A percentile compares a stretch with the other conserved stretches of the same genome.
These are phyloP conservation scores for Hyphantria cunea DNA, from an alignment of 1,140 invertebrate species.

Conservation along the genomic window DNA sequence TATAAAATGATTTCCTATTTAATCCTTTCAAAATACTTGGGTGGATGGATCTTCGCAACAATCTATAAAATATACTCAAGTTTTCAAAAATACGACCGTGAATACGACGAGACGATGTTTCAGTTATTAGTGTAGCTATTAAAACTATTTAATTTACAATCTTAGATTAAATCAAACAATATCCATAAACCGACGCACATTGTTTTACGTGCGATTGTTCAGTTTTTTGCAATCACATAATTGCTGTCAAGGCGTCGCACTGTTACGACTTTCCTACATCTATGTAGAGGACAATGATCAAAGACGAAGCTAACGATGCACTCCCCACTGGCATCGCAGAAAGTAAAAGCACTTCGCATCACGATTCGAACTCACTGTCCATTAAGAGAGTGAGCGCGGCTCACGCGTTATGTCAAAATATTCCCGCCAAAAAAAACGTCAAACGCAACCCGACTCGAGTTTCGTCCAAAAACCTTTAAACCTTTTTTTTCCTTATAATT, in stretches of 20 bases:
- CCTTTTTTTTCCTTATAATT: conserved; percentile 39
- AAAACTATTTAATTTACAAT: too few species aligned
- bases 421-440: conserved; percentile 53
- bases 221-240: conserved; percentile 21
- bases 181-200: too few species aligned
- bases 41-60: too few species aligned
- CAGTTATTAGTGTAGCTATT: too few species aligned
- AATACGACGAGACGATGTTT: too few species aligned
- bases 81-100: too few species aligned
- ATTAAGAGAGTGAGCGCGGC: conserved; percentile 64
- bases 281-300: conserved; percentile 44
- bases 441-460: conserved; percentile 33
- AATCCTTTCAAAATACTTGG: too few species aligned
- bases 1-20: too few species aligned
- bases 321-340: conserved; percentile 68
- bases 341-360: conserved; percentile 70
- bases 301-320: conserved; percentile 38
- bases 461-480: conserved; percentile 42
- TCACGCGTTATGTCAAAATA: conserved; percentile 59
- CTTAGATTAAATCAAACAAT: too few species aligned
- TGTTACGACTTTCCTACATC: conserved; percentile 35
- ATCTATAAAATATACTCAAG: too few species aligned
- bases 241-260: conserved; percentile 19
- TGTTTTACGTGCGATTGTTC: conserved; percentile 2
- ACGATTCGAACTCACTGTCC: conserved; percentile 55